Conservation (phyloP, 2,113 vertebrate genomes). For the Rhinogobius similis region DNA sequence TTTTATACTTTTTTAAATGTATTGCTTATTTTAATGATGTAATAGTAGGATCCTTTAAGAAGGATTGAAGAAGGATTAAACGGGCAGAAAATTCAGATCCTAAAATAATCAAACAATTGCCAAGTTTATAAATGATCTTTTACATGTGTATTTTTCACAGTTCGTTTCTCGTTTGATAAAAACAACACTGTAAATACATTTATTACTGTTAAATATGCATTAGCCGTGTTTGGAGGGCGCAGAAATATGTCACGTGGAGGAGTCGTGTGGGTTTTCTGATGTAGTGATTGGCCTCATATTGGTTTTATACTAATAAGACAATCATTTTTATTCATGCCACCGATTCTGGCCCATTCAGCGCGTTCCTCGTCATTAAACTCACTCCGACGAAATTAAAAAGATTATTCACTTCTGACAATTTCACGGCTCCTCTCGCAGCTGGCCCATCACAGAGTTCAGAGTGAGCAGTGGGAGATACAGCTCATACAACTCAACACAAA, state of each 20-base stretch:
- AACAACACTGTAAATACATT: slow-evolving; percentile 6
- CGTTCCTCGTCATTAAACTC: slow-evolving; percentile 63
- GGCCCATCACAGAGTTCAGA: slow-evolving; percentile 41
- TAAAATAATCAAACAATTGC: too few relatives aligned
- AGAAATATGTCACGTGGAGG: slow-evolving; percentile 22
- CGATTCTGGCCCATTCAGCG: slow-evolving; percentile 48
- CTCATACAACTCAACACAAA: too few relatives aligned
- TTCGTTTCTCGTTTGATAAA: slow-evolving; percentile 16
- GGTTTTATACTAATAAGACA: slow-evolving; percentile 60
- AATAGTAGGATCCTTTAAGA: too few relatives aligned
- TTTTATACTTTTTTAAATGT: too few relatives aligned
- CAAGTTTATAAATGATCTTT: not conserved
- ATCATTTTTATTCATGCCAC: slow-evolving; percentile 62
- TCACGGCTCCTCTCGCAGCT: slow-evolving; percentile 33
- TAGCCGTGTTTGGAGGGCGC: slow-evolving; percentile 27
- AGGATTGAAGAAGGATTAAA: too few relatives aligned
- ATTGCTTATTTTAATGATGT: too few relatives aligned
- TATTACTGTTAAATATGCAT: slow-evolving; percentile 7
- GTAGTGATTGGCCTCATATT: slow-evolving; percentile 37
- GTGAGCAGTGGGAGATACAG: not conserved
- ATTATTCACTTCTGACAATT: slow-evolving; percentile 72
- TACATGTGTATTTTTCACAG: not conserved
- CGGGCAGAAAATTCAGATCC: too few relatives aligned
- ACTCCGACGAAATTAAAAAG: slow-evolving; percentile 69
- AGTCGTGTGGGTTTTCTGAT: slow-evolving; percentile 11